These are phyloP conservation scores for Mystacides longicornis DNA, from an alignment of 2,888 invertebrate genomes.

Conservation along the genomic window DNA sequence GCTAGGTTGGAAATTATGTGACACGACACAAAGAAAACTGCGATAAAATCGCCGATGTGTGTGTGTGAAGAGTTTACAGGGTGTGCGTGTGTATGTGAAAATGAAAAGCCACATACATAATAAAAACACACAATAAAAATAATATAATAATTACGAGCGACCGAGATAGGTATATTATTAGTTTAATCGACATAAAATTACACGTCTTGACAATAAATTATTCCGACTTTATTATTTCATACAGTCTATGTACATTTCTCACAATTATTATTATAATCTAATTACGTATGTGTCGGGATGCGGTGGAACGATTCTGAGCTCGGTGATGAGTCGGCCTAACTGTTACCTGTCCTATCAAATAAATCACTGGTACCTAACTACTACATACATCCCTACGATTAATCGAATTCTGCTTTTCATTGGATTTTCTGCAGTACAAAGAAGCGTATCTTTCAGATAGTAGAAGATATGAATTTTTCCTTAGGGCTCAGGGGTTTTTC, in stretches of 20 bases:
- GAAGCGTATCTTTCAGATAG: too few relatives aligned
- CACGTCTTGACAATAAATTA: constrained; percentile 14
- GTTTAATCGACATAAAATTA: constrained; percentile 26
- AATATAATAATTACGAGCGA: background rate
- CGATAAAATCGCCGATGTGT: background rate
- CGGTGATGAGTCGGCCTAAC: too few relatives aligned
- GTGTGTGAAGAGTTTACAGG: background rate
- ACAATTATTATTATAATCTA: constrained; percentile 27
- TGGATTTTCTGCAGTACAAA: too few relatives aligned
- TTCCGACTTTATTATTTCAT: background rate
- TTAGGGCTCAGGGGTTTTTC: too few relatives aligned
- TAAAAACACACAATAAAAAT: background rate
- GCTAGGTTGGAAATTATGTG: too few relatives aligned
- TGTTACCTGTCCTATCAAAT: too few relatives aligned
- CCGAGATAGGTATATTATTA: constrained; percentile 2
- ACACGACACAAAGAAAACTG: background rate
- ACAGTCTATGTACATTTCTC: constrained; percentile 14
- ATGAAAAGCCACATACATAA: background rate
- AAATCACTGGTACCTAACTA: too few relatives aligned
- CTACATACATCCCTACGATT: too few relatives aligned
- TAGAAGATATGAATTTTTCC: too few relatives aligned
- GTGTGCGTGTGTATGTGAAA: background rate
- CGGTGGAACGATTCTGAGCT: too few relatives aligned
- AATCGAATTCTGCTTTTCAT: too few relatives aligned
- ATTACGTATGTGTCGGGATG: too few relatives aligned